Percentiles rank a stretch among this genome's conserved stretches.
Evolutionary conservation across 2,888 invertebrate species (phyloP).

Genomic region (Pantelozetes paolii): DNA sequence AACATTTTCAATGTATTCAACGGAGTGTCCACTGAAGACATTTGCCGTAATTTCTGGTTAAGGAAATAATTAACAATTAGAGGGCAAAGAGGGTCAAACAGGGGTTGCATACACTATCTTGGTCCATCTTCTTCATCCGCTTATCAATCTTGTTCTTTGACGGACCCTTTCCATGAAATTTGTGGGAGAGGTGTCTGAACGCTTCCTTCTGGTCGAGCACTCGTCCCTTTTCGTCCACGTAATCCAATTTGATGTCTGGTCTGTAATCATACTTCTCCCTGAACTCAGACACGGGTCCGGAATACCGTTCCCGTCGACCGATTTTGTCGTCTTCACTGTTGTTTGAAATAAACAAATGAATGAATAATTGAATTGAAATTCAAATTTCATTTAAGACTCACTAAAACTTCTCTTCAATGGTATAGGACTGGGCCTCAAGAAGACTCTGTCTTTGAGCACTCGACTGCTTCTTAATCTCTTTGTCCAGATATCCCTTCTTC

Average conservation of each 20-base stretch:
- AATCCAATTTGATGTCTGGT: slow-evolving; percentile 90
- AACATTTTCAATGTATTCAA: slow-evolving; percentile 88
- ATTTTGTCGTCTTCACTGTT: slow-evolving; percentile 71
- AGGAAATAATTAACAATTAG: slow-evolving; percentile 38
- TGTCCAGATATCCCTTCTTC: slow-evolving; percentile 86
- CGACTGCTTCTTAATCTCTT: slow-evolving; percentile 68
- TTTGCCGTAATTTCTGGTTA: slow-evolving; percentile 77
- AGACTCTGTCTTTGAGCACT: slow-evolving; percentile 66
- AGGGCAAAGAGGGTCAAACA: not conserved
- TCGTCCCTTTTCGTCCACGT: slow-evolving; percentile 93
- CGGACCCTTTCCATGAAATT: slow-evolving; percentile 98
- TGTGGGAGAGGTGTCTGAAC: slow-evolving; percentile 79
- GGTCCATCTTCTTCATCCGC: slow-evolving; percentile 84
- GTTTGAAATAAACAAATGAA: slow-evolving; percentile 12
- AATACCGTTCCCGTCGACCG: slow-evolving; percentile 57
- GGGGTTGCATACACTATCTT: slow-evolving; percentile 71
- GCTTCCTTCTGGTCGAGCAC: slow-evolving; percentile 92
- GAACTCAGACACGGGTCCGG: slow-evolving; percentile 84
- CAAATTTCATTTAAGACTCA: slow-evolving; percentile 47
- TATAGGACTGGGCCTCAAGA: slow-evolving; percentile 72
- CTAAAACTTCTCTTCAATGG: slow-evolving; percentile 53
- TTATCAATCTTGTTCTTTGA: slow-evolving; percentile 98
- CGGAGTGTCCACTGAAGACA: slow-evolving; percentile 97
- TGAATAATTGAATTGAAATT: not conserved
- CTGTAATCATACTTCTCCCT: slow-evolving; percentile 84